Conservation (phyloP, 2,797 vertebrate species). For the Betta splendens region DNA sequence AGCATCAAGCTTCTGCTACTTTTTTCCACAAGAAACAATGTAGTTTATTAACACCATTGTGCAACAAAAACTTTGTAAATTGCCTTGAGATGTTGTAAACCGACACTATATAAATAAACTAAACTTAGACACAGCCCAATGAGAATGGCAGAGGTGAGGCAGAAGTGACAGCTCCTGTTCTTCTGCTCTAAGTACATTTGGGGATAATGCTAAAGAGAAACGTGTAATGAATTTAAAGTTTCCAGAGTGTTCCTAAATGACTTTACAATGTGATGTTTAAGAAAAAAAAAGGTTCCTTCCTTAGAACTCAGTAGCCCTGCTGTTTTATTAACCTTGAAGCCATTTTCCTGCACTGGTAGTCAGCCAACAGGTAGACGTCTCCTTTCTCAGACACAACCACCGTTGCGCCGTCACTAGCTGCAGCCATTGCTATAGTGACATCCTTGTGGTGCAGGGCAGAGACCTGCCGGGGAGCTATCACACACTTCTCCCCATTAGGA, state of each 20-base stretch:
- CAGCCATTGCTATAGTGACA: slow-evolving; percentile 85
- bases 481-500: slow-evolving; percentile 93
- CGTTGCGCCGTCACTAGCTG: slow-evolving; percentile 93
- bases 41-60: too few species aligned
- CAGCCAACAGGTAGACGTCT: slow-evolving; percentile 92
- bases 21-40: too few species aligned
- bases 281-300: background rate
- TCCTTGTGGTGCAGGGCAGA: slow-evolving; percentile 95
- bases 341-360: slow-evolving; percentile 98
- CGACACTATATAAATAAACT: slow-evolving; percentile 12
- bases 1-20: too few species aligned
- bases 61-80: too few species aligned
- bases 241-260: background rate
- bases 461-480: slow-evolving; percentile 91
- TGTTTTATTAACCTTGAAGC: slow-evolving; percentile 86
- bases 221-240: background rate
- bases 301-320: too few species aligned
- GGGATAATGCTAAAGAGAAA: background rate
- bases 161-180: background rate
- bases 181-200: background rate
- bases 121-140: slow-evolving; percentile 17
- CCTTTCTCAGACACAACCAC: slow-evolving; percentile 93
- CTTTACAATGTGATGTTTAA: background rate
- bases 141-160: slow-evolving; percentile 1
- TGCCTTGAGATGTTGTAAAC: too few species aligned